Evolutionary conservation across 2,797 vertebrate species (phyloP).

Genomic region (Lacerta bilineata): DNA sequence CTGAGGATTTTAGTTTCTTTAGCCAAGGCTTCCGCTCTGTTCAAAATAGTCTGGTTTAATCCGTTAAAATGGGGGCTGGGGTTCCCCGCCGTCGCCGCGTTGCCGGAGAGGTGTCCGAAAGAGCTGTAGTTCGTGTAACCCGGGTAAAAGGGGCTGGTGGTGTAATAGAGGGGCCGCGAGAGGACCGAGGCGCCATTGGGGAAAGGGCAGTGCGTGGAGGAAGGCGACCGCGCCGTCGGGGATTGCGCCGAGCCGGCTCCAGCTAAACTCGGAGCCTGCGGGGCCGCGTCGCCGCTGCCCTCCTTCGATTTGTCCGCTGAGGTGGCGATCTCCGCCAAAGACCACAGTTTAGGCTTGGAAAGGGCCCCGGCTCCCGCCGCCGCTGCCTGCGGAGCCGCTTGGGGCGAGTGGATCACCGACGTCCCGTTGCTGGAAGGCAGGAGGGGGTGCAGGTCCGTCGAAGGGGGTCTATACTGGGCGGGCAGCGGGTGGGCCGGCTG

Average conservation of each 20-base stretch:
- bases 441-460: slow-evolving; percentile 66
- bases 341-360: slow-evolving; percentile 97
- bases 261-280: slow-evolving; percentile 80
- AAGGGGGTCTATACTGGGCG: slow-evolving; percentile 46
- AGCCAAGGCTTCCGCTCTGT: slow-evolving; percentile 94
- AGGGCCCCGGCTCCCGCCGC: slow-evolving; percentile 71
- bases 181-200: slow-evolving; percentile 90
- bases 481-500: slow-evolving; percentile 64
- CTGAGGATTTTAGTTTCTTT: slow-evolving; percentile 93
- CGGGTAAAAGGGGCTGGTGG: slow-evolving; percentile 93
- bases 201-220: slow-evolving; percentile 86
- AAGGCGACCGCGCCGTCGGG: slow-evolving; percentile 81
- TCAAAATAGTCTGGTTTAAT: slow-evolving; percentile 99
- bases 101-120: slow-evolving; percentile 93
- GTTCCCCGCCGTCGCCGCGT: slow-evolving; percentile 76
- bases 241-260: slow-evolving; percentile 79
- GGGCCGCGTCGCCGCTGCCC: slow-evolving; percentile 74
- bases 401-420: slow-evolving; percentile 93
- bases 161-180: slow-evolving; percentile 94
- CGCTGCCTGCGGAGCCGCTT: slow-evolving; percentile 49
- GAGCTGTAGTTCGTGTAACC: slow-evolving; percentile 99
- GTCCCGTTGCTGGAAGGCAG: slow-evolving; percentile 83
- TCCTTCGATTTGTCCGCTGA: slow-evolving; percentile 95
- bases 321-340: slow-evolving; percentile 96
- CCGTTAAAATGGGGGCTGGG: slow-evolving; percentile 93